A percentile compares a stretch with the other conserved stretches of the same genome.
Conservation (phyloP, 2,797 vertebrate species). For the Halcyon smyrnensis region DNA sequence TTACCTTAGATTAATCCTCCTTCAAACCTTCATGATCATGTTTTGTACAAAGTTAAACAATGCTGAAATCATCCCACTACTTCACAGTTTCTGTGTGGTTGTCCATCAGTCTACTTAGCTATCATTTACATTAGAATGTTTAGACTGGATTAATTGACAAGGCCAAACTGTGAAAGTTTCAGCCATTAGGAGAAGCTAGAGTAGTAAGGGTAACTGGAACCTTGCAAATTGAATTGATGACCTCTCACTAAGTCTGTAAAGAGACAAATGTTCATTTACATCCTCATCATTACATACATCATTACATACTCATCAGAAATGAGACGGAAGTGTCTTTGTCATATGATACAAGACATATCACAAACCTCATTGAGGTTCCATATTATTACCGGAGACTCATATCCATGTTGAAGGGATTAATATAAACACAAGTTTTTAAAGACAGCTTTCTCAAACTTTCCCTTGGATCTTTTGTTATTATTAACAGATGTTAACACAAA, state of each 20-base stretch:
- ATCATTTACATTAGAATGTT: background rate
- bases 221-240: background rate
- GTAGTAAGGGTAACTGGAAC: background rate
- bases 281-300: too few relatives aligned
- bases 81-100: background rate
- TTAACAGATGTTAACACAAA: background rate
- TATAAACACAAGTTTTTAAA: background rate
- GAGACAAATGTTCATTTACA: background rate
- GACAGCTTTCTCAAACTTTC: background rate
- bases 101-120: background rate
- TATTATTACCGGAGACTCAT: background rate
- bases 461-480: background rate
- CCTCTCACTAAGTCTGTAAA: background rate
- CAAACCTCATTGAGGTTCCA: background rate
- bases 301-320: background rate
- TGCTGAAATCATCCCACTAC: background rate
- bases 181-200: rapidly evolving
- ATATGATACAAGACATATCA: background rate
- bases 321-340: background rate
- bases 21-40: background rate
- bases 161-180: background rate
- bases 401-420: background rate
- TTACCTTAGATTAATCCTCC: background rate
- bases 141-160: background rate
- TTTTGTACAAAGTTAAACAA: background rate